Evolutionary conservation across 2,888 invertebrate species (phyloP), one percentile per base, ranked within the genome.

Genomic region (Spatulosminthurus flaviceps): DNA sequence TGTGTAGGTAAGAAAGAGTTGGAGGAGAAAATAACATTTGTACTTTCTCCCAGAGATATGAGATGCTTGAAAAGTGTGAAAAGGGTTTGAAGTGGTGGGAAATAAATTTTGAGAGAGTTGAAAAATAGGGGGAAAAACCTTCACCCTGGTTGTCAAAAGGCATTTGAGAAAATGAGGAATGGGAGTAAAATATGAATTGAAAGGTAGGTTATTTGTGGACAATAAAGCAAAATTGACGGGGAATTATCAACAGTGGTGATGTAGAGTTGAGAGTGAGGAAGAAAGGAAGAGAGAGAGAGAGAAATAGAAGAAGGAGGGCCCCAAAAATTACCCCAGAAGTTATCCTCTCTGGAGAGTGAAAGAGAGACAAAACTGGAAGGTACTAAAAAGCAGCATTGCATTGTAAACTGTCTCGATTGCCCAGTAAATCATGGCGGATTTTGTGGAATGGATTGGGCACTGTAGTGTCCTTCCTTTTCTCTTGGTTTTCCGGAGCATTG

Each of bases 401-500:
- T 19, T 64, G 26, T 26, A 64, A 64, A 64, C 26, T 64, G 64
- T 64, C 74, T 74, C 64, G 61, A 61, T 74, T 74, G 74, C 74
- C 74, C 64, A 34, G 28, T 74, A 74, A 74, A 74, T 74, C 74
- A 74, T 74, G 34, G 34, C 61, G 64, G 74, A 34, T 74, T 61
- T 64, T 74, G 29, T 21, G 61, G 64, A 64, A 64, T 74, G 60
- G 64, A 73, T 73, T 67, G 29, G 28, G 67, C 29, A 26, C 67
- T 24, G 51, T 13, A 51, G 7, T 24, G 64, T 64, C 64, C 64
- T 64, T 28, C 28, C 29, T 67, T 24, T 19, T 51, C 19, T 51
- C 5, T n/a, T 51, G 28, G 7, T 24, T 28, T 28, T 28, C n/a
- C 29, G 16, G 51, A 51, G 19, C 16, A 51, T n/a, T 51, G 5